These are phyloP conservation scores for Scarus forsteni DNA, from an alignment of 2,797 vertebrate genomes.

Conservation along the genomic window DNA sequence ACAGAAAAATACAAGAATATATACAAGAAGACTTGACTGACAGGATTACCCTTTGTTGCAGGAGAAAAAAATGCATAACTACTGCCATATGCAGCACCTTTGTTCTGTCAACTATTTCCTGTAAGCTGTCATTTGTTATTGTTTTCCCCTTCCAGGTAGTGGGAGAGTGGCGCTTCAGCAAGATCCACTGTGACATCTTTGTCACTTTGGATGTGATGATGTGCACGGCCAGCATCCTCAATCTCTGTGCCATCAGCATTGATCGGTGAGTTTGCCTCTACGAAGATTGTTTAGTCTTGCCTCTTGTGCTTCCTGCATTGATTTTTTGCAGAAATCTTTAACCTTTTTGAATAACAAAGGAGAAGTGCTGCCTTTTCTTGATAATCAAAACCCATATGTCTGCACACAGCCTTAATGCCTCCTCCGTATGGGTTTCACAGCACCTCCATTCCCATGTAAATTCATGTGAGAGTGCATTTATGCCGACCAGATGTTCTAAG, in stretches of 20 bases:
- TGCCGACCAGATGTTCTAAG: slow-evolving; percentile 33
- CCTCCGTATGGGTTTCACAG: slow-evolving; percentile 26
- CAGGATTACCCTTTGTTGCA: slow-evolving; percentile 30
- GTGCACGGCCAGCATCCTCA: slow-evolving; percentile 99
- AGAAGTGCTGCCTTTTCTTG: slow-evolving; percentile 14
- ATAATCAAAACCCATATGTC: slow-evolving; percentile 3
- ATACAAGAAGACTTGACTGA: slow-evolving; percentile 14
- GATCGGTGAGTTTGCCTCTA: slow-evolving; percentile 90
- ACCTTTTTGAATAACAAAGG: slow-evolving; percentile 34
- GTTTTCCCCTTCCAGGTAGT: slow-evolving; percentile 89
- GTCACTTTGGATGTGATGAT: slow-evolving; percentile 99
- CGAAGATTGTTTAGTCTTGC: slow-evolving; percentile 36
- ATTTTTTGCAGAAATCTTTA: slow-evolving; percentile 60
- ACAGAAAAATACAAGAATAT: slow-evolving; percentile 26
- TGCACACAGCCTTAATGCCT: slow-evolving; percentile 27
- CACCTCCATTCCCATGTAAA: neutral
- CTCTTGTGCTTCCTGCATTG: slow-evolving; percentile 41
- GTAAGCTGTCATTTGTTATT: slow-evolving; percentile 57
- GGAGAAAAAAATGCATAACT: slow-evolving; percentile 10
- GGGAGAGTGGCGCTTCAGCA: slow-evolving; percentile 97
- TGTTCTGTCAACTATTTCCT: slow-evolving; percentile 40
- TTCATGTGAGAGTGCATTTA: neutral
- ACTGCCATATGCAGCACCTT: slow-evolving; percentile 15
- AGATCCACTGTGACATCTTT: slow-evolving; percentile 98
- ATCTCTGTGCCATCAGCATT: slow-evolving; percentile 99